Evolutionary conservation across 2,797 vertebrate genomes (phyloP).

Genomic region (Gallinago stenura): DNA sequence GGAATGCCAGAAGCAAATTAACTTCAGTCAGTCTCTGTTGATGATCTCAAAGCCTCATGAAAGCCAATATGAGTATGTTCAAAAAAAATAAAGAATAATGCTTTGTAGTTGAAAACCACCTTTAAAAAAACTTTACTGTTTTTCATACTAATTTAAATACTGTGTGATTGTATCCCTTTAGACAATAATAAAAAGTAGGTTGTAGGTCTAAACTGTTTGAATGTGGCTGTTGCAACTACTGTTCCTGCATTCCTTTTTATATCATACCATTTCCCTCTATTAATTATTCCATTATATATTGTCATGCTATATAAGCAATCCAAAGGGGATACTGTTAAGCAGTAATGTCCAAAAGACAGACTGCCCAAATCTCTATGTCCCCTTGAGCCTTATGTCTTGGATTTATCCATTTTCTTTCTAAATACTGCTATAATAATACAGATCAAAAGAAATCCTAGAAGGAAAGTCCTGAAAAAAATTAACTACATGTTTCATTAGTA

Average conservation of each 20-base stretch:
- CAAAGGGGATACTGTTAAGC: background rate
- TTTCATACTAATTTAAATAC: background rate
- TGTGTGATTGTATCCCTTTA: background rate
- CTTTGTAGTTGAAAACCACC: background rate
- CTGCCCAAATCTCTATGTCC: background rate
- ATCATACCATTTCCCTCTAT: background rate
- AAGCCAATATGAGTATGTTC: background rate
- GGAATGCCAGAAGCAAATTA: background rate
- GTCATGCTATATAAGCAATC: background rate
- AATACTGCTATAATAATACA: background rate
- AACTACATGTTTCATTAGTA: background rate
- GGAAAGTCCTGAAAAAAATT: background rate
- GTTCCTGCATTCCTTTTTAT: background rate
- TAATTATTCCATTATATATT: background rate
- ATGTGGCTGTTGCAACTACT: background rate
- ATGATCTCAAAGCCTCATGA: background rate
- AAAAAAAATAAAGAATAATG: background rate
- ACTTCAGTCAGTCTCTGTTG: background rate
- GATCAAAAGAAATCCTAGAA: background rate
- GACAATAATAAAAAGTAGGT: background rate
- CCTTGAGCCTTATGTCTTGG: background rate
- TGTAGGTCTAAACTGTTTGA: background rate
- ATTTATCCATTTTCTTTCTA: background rate
- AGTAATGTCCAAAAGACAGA: background rate
- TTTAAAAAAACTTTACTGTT: rapidly evolving